A percentile compares a stretch with the other conserved stretches of the same genome.
Evolutionary conservation across 2,888 invertebrate genomes (phyloP).

Genomic region (Rhabditophanes sp.): DNA sequence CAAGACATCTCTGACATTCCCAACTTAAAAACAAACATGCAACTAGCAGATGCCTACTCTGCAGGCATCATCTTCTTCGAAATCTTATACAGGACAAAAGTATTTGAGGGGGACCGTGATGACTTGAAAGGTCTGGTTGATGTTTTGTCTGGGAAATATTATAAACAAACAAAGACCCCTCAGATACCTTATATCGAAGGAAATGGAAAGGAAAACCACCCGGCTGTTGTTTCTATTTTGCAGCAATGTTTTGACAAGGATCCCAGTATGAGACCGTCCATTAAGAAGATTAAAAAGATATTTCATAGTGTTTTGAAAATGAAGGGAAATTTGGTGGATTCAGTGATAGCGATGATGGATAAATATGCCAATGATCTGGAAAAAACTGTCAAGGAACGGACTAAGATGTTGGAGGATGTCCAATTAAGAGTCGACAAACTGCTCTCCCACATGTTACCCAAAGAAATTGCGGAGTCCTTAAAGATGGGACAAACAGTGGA

Average conservation of each 20-base stretch:
- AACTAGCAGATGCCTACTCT: too few species aligned
- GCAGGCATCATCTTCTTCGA: too few species aligned
- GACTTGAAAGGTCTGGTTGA: too few species aligned
- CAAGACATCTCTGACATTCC: too few species aligned
- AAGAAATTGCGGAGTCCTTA: conserved; percentile 11
- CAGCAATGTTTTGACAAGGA: conserved; percentile 10
- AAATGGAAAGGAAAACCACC: too few species aligned
- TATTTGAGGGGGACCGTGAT: too few species aligned
- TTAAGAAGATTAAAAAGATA: conserved; percentile 22
- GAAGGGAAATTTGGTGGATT: conserved; percentile 13
- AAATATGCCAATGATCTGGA: conserved; percentile 14
- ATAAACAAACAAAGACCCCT: too few species aligned
- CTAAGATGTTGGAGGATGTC: conserved; percentile 11
- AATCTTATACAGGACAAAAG: too few species aligned
- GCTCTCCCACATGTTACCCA: conserved; percentile 14
- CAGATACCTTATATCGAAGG: too few species aligned
- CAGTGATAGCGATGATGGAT: conserved; percentile 19
- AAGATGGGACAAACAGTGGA: conserved; percentile 11
- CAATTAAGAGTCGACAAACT: conserved; percentile 13
- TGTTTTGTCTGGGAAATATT: too few species aligned
- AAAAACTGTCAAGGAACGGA: conserved; percentile 12
- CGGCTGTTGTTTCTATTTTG: conserved; percentile 8
- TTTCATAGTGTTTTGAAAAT: conserved; percentile 12
- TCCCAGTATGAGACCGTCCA: conserved; percentile 6
- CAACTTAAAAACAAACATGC: too few species aligned